phyloP scores from a whole-genome alignment of 2,888 invertebrate species.

The Phania funesta region DNA sequence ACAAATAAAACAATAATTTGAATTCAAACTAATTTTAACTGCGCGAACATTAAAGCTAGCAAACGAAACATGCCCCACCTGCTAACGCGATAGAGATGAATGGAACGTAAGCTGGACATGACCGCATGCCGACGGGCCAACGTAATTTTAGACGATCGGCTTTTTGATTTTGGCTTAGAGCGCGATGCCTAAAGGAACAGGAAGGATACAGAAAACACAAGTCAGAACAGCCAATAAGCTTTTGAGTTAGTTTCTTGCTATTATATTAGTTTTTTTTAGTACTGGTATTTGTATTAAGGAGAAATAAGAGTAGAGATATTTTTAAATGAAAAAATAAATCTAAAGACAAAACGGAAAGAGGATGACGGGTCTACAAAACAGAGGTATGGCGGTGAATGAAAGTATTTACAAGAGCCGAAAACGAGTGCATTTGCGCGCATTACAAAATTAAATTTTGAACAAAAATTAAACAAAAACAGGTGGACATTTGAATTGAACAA shows the following conservation, averaged over 20 bases:
- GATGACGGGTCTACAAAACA: slow-evolving; percentile 20
- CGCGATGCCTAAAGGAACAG: slow-evolving; percentile 85
- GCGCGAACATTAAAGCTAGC: slow-evolving; percentile 51
- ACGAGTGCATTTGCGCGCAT: slow-evolving; percentile 66
- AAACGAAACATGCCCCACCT: slow-evolving; percentile 83
- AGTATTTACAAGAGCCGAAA: slow-evolving; percentile 64
- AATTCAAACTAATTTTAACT: slow-evolving; percentile 8
- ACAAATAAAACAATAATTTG: slow-evolving; percentile 10
- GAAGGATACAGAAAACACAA: slow-evolving; percentile 71
- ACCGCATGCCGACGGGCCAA: slow-evolving; percentile 96
- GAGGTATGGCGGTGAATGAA: slow-evolving; percentile 35
- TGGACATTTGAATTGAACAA: slow-evolving; percentile 48
- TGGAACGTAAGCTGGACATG: slow-evolving; percentile 96
- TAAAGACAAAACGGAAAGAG: slow-evolving; percentile 20
- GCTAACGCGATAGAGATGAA: slow-evolving; percentile 94
- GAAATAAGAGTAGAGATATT: background rate
- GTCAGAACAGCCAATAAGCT: slow-evolving; percentile 67
- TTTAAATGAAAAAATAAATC: slow-evolving; percentile 22
- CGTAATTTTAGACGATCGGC: slow-evolving; percentile 91
- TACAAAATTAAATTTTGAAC: slow-evolving; percentile 41
- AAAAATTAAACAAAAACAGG: slow-evolving; percentile 43
- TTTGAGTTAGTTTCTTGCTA: slow-evolving; percentile 58
- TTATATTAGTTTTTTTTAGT: slow-evolving; percentile 33
- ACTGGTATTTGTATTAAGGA: background rate
- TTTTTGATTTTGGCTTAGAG: slow-evolving; percentile 85